Percentiles rank a stretch among this genome's conserved stretches.
phyloP scores from a whole-genome alignment of 2,113 vertebrate species.

The Nycticebus coucang region DNA sequence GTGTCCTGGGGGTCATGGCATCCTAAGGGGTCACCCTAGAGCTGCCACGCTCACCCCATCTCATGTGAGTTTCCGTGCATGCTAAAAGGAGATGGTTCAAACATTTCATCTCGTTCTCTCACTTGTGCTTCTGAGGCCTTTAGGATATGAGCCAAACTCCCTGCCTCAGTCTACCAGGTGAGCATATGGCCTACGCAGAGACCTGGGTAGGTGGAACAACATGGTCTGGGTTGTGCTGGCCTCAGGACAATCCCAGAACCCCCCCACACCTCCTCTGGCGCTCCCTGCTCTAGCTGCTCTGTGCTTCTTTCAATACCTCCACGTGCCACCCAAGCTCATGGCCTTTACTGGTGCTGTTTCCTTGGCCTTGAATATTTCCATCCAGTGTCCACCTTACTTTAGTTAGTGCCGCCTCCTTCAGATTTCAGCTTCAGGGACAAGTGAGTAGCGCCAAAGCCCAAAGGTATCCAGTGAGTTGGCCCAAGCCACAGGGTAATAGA shows the following conservation, averaged over 20 bases:
- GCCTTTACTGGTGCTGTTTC: background rate
- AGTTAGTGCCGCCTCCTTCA: background rate
- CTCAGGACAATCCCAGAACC: rapidly evolving
- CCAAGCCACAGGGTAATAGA: background rate
- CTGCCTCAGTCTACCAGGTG: background rate
- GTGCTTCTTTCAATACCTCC: rapidly evolving
- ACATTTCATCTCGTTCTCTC: background rate
- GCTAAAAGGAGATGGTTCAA: background rate
- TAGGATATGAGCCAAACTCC: background rate
- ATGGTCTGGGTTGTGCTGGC: rapidly evolving
- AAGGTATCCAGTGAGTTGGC: too few relatives aligned
- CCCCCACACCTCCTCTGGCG: background rate
- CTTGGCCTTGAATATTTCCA: background rate
- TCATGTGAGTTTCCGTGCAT: rapidly evolving
- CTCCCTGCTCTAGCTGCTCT: background rate
- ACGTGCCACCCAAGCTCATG: rapidly evolving
- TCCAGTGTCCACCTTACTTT: rapidly evolving
- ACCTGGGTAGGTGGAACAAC: background rate
- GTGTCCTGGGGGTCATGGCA: background rate
- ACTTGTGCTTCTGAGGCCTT: background rate
- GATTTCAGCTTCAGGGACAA: background rate
- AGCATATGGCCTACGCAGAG: background rate
- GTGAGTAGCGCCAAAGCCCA: rapidly evolving
- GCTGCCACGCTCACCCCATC: background rate
- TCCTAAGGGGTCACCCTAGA: background rate